Conservation (phyloP, 1,140 invertebrate species). For the Sinella curviseta region DNA sequence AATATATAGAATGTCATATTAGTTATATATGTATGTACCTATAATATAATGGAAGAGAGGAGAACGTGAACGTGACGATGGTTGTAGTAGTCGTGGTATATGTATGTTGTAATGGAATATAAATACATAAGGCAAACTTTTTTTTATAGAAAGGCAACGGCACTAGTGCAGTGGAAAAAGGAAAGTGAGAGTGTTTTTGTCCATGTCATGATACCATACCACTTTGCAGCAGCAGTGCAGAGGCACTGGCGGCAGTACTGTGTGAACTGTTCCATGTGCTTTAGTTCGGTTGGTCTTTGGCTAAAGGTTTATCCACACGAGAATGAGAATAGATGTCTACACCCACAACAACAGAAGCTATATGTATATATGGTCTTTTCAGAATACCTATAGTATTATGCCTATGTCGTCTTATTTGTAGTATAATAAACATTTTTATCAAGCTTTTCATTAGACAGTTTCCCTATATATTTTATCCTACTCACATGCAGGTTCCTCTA, state of each 20-base stretch:
- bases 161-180: background rate
- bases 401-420: too few relatives aligned
- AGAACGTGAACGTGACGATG: background rate
- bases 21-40: background rate
- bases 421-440: too few relatives aligned
- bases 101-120: too few relatives aligned
- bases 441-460: too few relatives aligned
- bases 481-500: too few relatives aligned
- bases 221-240: background rate
- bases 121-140: too few relatives aligned
- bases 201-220: constrained; percentile 2
- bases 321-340: background rate
- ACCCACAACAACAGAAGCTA: background rate
- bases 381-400: background rate
- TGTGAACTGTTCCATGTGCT: background rate
- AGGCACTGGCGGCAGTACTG: background rate
- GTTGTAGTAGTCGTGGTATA: too few relatives aligned
- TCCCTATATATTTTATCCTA: too few relatives aligned
- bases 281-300: too few relatives aligned
- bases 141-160: background rate
- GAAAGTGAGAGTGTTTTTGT: constrained; percentile 27
- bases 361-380: background rate
- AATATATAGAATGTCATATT: background rate
- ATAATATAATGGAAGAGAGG: too few relatives aligned
- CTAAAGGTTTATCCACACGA: background rate